Conservation (phyloP, 2,797 vertebrate genomes). For the Orientallactaga sibirica region DNA sequence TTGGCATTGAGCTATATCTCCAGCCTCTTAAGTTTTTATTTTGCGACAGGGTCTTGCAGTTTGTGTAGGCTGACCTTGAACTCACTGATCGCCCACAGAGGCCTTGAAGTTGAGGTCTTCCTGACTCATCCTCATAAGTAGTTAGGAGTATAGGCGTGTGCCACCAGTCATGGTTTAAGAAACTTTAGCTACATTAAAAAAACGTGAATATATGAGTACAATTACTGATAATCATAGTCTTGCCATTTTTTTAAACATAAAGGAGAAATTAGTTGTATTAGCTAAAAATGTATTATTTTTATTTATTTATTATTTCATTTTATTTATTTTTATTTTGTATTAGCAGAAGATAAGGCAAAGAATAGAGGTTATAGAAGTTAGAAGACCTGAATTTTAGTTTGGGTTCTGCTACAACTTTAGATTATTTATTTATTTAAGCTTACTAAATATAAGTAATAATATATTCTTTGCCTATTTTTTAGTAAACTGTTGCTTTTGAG, state of each 20-base stretch:
- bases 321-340: neutral
- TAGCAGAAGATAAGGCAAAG: neutral
- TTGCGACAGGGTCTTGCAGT: neutral
- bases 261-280: conserved; percentile 39
- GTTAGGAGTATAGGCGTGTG: neutral
- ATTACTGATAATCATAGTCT: conserved; percentile 10
- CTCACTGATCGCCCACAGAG: neutral
- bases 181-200: neutral
- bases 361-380: conserved; percentile 7
- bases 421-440: conserved; percentile 29
- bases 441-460: conserved; percentile 3
- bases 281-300: conserved; percentile 1
- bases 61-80: neutral
- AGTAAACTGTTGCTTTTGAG: conserved; percentile 21
- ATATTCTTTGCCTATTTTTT: neutral
- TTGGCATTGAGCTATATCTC: neutral
- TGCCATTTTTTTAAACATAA: conserved; percentile 15
- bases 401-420: conserved; percentile 40
- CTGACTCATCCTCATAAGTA: fast-evolving
- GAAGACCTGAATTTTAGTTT: conserved; percentile 10
- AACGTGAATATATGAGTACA: conserved; percentile 57
- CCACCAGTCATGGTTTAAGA: neutral
- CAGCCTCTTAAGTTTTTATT: neutral
- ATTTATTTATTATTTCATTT: neutral
- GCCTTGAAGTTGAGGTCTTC: neutral